These are phyloP conservation scores for Myiothlypis chrysogaster DNA, from an alignment of 2,797 vertebrate species.

Conservation along the genomic window DNA sequence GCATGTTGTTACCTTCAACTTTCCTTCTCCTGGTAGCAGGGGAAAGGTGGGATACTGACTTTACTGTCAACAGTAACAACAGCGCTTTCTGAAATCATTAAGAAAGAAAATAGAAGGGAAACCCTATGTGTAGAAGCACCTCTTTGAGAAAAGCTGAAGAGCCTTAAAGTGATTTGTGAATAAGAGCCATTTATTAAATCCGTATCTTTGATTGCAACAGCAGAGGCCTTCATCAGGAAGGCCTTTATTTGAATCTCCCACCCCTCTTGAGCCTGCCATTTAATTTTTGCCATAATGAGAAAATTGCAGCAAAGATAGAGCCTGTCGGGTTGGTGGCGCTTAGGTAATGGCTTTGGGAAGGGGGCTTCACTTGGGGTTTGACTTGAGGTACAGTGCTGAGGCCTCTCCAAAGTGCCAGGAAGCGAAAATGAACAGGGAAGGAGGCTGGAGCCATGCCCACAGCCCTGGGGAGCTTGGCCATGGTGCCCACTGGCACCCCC, in stretches of 20 bases:
- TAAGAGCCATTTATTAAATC: slow-evolving; percentile 91
- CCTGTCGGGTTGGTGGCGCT: slow-evolving; percentile 9
- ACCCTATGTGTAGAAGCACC: slow-evolving; percentile 71
- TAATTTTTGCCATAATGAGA: slow-evolving; percentile 28
- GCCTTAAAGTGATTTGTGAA: slow-evolving; percentile 96
- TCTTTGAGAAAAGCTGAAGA: slow-evolving; percentile 85
- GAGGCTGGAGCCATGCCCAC: background rate
- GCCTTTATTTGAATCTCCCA: slow-evolving; percentile 66
- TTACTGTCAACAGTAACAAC: slow-evolving; percentile 70
- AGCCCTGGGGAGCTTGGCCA: background rate
- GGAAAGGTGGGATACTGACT: slow-evolving; percentile 72
- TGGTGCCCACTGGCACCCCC: background rate
- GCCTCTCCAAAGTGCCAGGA: background rate
- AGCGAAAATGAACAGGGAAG: background rate
- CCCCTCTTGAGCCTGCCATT: slow-evolving; percentile 32
- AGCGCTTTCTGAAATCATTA: slow-evolving; percentile 53
- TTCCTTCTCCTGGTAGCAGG: slow-evolving; percentile 70
- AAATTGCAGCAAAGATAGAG: slow-evolving; percentile 33
- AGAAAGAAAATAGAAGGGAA: slow-evolving; percentile 69
- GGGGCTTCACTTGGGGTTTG: background rate
- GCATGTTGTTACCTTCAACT: slow-evolving; percentile 64
- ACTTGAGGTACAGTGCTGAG: background rate
- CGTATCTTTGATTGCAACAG: slow-evolving; percentile 79
- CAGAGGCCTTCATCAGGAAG: slow-evolving; percentile 66
- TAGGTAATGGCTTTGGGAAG: slow-evolving; percentile 19